These are phyloP conservation scores for Pasiphila rectangulata DNA, from an alignment of 2,888 invertebrate genomes.

Conservation along the genomic window DNA sequence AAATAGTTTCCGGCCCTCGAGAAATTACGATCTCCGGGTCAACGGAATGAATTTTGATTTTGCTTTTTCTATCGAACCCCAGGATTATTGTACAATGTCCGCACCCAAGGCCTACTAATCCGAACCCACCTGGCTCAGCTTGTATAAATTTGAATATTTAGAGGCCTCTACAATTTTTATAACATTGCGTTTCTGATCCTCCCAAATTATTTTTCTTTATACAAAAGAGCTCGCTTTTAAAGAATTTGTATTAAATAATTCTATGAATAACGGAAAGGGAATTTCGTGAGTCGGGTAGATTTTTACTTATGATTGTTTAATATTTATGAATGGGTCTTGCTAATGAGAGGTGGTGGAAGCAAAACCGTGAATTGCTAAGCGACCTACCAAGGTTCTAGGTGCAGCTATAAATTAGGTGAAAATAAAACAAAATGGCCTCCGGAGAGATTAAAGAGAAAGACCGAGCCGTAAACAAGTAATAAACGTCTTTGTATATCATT, in stretches of 20 bases:
- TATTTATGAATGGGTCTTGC: slow-evolving; percentile 32
- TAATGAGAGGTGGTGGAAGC: slow-evolving; percentile 30
- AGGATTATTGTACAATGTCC: slow-evolving; percentile 56
- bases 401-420: slow-evolving; percentile 35
- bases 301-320: slow-evolving; percentile 34
- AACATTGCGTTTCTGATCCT: slow-evolving; percentile 50
- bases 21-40: slow-evolving; percentile 67
- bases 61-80: slow-evolving; percentile 62
- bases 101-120: slow-evolving; percentile 54
- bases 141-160: slow-evolving; percentile 62
- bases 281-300: slow-evolving; percentile 29
- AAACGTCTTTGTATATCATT: slow-evolving; percentile 49
- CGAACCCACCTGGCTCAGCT: slow-evolving; percentile 50
- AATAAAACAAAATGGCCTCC: slow-evolving; percentile 53
- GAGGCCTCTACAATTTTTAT: slow-evolving; percentile 49
- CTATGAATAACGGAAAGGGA: slow-evolving; percentile 28
- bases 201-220: slow-evolving; percentile 40
- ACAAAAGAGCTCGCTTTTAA: slow-evolving; percentile 33
- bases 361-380: slow-evolving; percentile 29
- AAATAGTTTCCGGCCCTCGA: slow-evolving; percentile 69
- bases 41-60: slow-evolving; percentile 75
- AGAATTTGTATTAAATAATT: slow-evolving; percentile 38
- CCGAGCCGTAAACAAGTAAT: slow-evolving; percentile 69
- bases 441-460: too few relatives aligned
- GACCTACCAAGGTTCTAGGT: slow-evolving; percentile 23